A percentile compares a stretch with the other conserved stretches of the same genome.
Conservation (phyloP, 2,888 invertebrate genomes). For the Platycnemis pennipes region DNA sequence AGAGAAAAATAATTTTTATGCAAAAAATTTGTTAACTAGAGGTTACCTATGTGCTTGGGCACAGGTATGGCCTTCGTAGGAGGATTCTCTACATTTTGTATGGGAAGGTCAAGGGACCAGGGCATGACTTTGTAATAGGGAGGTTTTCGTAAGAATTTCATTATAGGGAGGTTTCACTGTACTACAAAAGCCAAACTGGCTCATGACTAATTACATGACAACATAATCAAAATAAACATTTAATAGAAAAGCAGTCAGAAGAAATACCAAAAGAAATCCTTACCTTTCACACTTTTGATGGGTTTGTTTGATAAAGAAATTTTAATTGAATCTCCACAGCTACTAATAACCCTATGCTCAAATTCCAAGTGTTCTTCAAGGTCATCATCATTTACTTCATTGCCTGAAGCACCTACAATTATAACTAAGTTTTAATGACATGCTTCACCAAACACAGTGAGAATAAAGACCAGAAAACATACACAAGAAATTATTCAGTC, state of each 20-base stretch:
- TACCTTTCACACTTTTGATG: constrained; percentile 59
- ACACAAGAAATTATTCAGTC: no score
- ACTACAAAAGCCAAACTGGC: neutral
- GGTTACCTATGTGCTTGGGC: no score
- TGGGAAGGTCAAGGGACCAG: no score
- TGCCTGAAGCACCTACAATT: constrained; percentile 21
- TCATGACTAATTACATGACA: neutral
- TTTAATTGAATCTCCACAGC: constrained; percentile 46
- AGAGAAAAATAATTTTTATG: no score
- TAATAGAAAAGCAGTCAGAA: neutral
- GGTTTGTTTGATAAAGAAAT: constrained; percentile 29
- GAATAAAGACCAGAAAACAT: neutral
- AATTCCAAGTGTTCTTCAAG: constrained; percentile 7
- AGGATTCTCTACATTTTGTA: no score
- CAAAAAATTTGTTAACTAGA: no score
- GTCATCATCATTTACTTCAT: constrained; percentile 10
- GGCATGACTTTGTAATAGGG: no score
- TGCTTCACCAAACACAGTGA: neutral
- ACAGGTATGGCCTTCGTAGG: no score
- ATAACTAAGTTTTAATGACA: constrained; percentile 12
- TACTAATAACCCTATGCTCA: constrained; percentile 48
- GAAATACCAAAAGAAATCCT: neutral
- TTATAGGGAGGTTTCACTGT: no score
- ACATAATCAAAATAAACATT: neutral
- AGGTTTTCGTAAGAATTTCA: no score